A percentile compares a stretch with the other conserved stretches of the same genome.
Evolutionary conservation across 2,113 vertebrate genomes (phyloP).

Genomic region (Nothobranchius furzeri): DNA sequence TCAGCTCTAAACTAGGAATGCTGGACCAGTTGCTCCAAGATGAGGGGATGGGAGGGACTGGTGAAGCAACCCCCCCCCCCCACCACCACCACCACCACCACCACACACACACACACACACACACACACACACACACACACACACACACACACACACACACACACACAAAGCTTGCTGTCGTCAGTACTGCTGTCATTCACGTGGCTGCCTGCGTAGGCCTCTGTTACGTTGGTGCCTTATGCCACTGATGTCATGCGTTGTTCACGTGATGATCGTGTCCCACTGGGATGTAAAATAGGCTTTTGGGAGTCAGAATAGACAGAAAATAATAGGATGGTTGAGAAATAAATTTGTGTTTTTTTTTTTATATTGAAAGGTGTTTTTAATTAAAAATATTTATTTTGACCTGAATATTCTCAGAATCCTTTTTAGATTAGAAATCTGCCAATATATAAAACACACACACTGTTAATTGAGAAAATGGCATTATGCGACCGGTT

Average conservation of each 20-base stretch:
- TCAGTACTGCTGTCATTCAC: conserved; percentile 75
- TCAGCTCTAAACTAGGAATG: conserved; percentile 47
- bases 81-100: not conserved
- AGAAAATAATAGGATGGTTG: no score
- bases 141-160: not conserved
- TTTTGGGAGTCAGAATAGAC: no score
- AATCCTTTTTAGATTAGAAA: no score
- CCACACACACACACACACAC: conserved; percentile 1
- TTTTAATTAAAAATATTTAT: no score
- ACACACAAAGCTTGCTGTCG: conserved; percentile 37
- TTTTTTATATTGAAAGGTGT: no score
- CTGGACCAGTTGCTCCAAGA: conserved; percentile 13
- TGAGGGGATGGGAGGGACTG: conserved; percentile 8
- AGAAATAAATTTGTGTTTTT: no score
- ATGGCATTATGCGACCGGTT: conserved; percentile 53
- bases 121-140: no score
- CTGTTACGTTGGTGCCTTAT: conserved; percentile 29
- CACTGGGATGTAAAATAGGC: conserved; percentile 15
- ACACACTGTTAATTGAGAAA: conserved; percentile 53
- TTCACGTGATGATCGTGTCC: conserved; percentile 31
- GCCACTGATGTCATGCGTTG: conserved; percentile 37
- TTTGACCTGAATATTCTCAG: no score
- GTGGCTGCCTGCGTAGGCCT: conserved; percentile 64
- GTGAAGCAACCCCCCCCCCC: conserved; percentile 5
- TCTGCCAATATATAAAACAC: not conserved